Base-by-base conservation (phyloP, 2,888 invertebrate species). In the Latrodectus elegans region DNA sequence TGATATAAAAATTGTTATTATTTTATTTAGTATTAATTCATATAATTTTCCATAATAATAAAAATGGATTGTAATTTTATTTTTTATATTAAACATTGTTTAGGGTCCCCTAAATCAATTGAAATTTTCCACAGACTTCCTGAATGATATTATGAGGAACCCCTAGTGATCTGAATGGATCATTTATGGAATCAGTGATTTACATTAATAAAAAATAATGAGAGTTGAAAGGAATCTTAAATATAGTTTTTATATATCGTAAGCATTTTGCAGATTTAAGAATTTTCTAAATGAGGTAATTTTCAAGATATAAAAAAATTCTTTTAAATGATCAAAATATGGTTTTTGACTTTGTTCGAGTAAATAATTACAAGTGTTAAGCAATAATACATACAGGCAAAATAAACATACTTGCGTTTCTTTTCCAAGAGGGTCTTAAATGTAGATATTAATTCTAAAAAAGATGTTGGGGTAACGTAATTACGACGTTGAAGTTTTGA, bases 401-500 rank as follows among this genome's bases (percentile, higher is more conserved):
- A 60, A 60, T 12, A 10, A 11, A 91, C 91, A 90, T 91, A 92
- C 92, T 90, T 92, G 91, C 92, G 90, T 89, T 93, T 93, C 64
- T 91, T 91, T 72, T 91, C 91, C 52, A 93, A 91, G 15, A 98
- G 93, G 12, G 92, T 94, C 91, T 95, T 95, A 91, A 98, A 97
- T 0, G 96, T 96, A 90, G 95, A 95, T 75, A 98, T 95, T 74
- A 99, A 93, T 92, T 98, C 97, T 90, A 99, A 92, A 92, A 97
- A 99, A 9, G 97, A 97, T 0, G 97, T 97, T 0, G 98, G 98
- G 0, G 98, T 98, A 0, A 98, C 96, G 92, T 85, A 88, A 68
- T 89, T 83, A n/a, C 70, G 80, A 89, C 97, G 94, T 88, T 95
- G 95, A 82, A 97, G 92, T 81, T 94, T 94, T 68, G 93, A 60